These are phyloP conservation scores for Drosophila diplacantha DNA, from an alignment of 2,888 invertebrate species.

Conservation along the genomic window DNA sequence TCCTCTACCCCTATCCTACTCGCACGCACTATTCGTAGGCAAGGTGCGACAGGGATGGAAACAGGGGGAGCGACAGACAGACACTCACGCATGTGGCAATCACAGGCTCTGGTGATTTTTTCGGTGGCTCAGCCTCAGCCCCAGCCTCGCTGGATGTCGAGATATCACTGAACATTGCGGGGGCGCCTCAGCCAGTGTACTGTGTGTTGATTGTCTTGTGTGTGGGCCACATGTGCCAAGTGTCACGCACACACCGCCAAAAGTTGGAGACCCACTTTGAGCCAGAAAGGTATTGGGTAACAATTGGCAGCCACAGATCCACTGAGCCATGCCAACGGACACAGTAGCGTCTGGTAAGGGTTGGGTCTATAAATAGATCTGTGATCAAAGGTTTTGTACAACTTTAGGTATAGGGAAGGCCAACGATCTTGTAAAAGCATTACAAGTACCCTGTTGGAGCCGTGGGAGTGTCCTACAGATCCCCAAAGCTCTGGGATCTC, in stretches of 20 bases:
- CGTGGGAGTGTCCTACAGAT: background rate
- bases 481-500: background rate
- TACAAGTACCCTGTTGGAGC: too few relatives aligned
- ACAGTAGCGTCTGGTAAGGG: slow-evolving; percentile 1
- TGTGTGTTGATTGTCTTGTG: slow-evolving; percentile 53
- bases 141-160: slow-evolving; percentile 46
- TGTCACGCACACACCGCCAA: slow-evolving; percentile 56
- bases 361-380: slow-evolving; percentile 16
- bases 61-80: slow-evolving; percentile 10
- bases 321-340: slow-evolving; percentile 1
- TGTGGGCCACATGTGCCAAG: slow-evolving; percentile 58
- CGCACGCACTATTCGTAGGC: slow-evolving; percentile 10
- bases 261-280: slow-evolving; percentile 58
- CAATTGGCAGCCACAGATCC: slow-evolving; percentile 47
- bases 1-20: slow-evolving; percentile 16
- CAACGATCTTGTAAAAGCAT: too few relatives aligned
- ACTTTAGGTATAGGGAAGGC: background rate
- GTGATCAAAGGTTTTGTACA: background rate
- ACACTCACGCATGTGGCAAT: slow-evolving; percentile 46
- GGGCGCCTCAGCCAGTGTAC: slow-evolving; percentile 42
- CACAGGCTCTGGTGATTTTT: slow-evolving; percentile 51
- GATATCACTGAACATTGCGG: slow-evolving; percentile 49
- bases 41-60: background rate
- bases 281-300: slow-evolving; percentile 64
- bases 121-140: slow-evolving; percentile 41